Base-by-base conservation (phyloP, 2,113 vertebrate genomes). In the Galeopterus variegatus region DNA sequence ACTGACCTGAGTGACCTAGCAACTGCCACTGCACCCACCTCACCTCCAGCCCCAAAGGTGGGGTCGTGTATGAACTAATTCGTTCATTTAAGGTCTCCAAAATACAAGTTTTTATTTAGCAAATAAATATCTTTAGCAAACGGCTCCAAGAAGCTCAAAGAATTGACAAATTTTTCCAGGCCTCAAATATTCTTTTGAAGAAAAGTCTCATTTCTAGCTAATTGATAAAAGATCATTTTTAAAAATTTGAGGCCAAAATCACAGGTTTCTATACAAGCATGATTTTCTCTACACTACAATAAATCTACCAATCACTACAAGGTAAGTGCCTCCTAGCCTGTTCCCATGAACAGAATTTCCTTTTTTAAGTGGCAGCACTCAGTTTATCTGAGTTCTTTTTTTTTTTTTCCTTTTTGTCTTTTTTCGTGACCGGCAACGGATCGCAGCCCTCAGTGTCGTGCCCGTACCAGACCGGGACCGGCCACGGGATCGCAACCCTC, bases 111-210 rank as follows among this genome's bases (percentile, higher is more conserved):
- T 56, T 33, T 54, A 72, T 84, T 56, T 48, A 70, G 15, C 91
- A 75, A 72, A 54, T 79, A 36, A 65, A 48, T 23, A 48, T 21
- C n/a, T 73, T 81, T 54, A 82, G 80, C 33, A 94, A 92, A 33
- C 9, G 19, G 41, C 10, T 48, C 45, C 23, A 24, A 48, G 33
- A 17, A 88, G 48, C 33, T 52, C 80, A 64, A 96, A 62, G 54
- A 82, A 69, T 1, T 21, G 26, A 85, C 4, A 60, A 45, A 67
- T 54, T 58, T 70, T 28, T 26, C 80, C 54, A 70, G 58, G 58
- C 54, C 52, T 89, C 65, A 85, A 72, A 85, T 10, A 60, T 58
- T 50, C 67, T 88, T 86, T 67, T 45, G 36, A 70, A 95, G 73
- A 88, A 64, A 92, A 70, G 24, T 28, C 45, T 95, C 18, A 56